Base-by-base conservation (phyloP, 2,113 vertebrate genomes). In the Grantiella picta region DNA sequence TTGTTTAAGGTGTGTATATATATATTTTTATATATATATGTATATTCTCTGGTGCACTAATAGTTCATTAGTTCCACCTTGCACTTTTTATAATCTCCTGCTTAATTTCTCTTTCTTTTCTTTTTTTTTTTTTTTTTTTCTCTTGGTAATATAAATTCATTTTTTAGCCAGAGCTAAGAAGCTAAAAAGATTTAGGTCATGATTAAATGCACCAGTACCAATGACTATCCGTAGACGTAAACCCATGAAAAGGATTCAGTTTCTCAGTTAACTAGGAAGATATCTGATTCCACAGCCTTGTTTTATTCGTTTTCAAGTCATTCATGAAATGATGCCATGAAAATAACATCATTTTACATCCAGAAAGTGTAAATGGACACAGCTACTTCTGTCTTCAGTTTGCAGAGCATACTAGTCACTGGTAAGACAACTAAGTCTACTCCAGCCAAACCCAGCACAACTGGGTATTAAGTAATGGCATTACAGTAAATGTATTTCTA, bases 161-260 rank as follows among this genome's bases (percentile, higher is more conserved):
- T 90, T 59, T 94, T 36, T 29, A 89, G 33, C 40, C 52, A 80
- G 52, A 69, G 77, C 54, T 92, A 96, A 96, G 92, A 95, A 75
- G 92, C 94, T 65, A 63, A 78, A 92, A 78, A 95, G 69, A 93
- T 96, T 97, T 93, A 90, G 65, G 81, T 95, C 82, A 77, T 52
- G 92, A 82, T 94, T 92, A 93, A 77, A 70, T 45, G 13, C 28
- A 89, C 72, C 76, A 60, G 75, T 82, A 84, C 49, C 33, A 89
- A 78, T 45, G 45, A 59, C n/a, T 84, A 52, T 83, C 50, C 83
- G 28, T 50, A 75, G 38, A 82, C 16, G 3, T 40, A 81, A 65
- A 82, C 44, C 22, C 85, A 65, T 25, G n/a, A 45, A 92, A 89
- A 93, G 35, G 38, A 69, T 81, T 92, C 66, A 10, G 5, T 86